Base-by-base conservation (phyloP, 1,140 invertebrate genomes). In the Ridgeia piscesae region DNA sequence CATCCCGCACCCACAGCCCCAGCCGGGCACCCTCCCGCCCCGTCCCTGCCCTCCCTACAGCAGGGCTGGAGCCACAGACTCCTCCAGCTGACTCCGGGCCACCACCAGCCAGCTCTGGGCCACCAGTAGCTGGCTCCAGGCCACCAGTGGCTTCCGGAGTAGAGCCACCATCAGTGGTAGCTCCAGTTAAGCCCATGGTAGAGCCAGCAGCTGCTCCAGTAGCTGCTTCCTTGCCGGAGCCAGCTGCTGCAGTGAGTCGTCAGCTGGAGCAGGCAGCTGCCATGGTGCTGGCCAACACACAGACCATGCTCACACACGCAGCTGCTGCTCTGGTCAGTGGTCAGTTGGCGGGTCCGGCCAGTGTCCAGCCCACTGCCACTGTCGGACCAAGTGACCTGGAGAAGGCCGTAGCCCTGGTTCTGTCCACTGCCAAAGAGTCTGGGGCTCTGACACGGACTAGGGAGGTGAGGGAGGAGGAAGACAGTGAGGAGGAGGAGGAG, bases 1-100 rank as follows among this genome's bases (percentile, higher is more conserved):
- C 92, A 88, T 94, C 91, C 88, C 93, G 92, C 93, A 93, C 92
- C 93, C 93, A 91, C 35, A 77, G 48, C 31, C 34, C 33, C 6
- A 91, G 31, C 34, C 50, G n/a, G 48, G 35, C 92, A 48, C n/a
- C 92, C 48, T 33, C 88, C 48, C 91, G 34, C 33, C 34, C 92
- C 35, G 77, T 88, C 17, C 91, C 77, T 27, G 21, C 88, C 27
- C n/a, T 89, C 35, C 92, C 88, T 31, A 90, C 35, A 4, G 42
- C 88, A 34, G 89, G 89, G 11, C 92, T 89, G 34, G 35, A 35
- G 88, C 33, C 31, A 34, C 33, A 77, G 42, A n/a, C 58, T 42
- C 8, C 27, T 8, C 11, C 42, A 31, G 17, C 48, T 35, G 91
- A 6, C 48, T 50, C 48, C 48, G 21, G 48, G 48, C 48, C 48